These are phyloP conservation scores for Thereva nobilitata DNA, from an alignment of 2,888 invertebrate species.

Conservation along the genomic window DNA sequence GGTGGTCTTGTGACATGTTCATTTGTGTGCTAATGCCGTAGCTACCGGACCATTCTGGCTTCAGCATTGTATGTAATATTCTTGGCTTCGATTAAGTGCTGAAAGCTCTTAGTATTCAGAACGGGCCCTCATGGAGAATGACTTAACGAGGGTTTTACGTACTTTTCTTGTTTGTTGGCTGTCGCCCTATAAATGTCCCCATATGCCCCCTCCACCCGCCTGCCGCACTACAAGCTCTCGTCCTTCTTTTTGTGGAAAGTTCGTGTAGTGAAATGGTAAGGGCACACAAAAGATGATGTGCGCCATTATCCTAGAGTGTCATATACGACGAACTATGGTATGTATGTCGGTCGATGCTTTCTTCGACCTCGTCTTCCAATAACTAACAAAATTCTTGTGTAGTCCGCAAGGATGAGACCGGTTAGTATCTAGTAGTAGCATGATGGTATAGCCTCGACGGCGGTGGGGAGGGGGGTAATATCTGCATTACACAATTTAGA, in stretches of 20 bases:
- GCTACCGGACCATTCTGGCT: neutral
- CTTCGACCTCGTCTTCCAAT: slow-evolving; percentile 13
- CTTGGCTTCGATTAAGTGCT: slow-evolving; percentile 19
- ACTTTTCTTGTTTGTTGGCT: slow-evolving; percentile 18
- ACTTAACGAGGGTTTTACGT: slow-evolving; percentile 27
- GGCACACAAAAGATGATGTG: slow-evolving; percentile 28
- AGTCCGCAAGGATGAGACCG: too few species aligned
- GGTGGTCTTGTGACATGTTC: slow-evolving; percentile 8
- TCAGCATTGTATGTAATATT: slow-evolving; percentile 6
- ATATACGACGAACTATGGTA: slow-evolving; percentile 11
- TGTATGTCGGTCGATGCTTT: slow-evolving; percentile 24
- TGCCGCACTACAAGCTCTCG: neutral
- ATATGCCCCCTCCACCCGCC: too few species aligned
- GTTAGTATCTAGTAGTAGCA: too few species aligned
- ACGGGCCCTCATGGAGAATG: slow-evolving; percentile 17
- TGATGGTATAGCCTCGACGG: neutral
- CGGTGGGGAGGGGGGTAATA: neutral
- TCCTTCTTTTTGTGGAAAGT: neutral
- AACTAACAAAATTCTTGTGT: slow-evolving; percentile 7
- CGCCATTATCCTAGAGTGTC: slow-evolving; percentile 6
- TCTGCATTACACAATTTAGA: neutral
- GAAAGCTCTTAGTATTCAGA: slow-evolving; percentile 26
- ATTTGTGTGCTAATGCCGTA: slow-evolving; percentile 25
- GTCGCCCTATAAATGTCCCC: slow-evolving; percentile 3
- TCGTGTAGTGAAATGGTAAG: slow-evolving; percentile 15